Evolutionary conservation across 2,113 vertebrate species (phyloP).

Genomic region (Potamarius usumacintae): DNA sequence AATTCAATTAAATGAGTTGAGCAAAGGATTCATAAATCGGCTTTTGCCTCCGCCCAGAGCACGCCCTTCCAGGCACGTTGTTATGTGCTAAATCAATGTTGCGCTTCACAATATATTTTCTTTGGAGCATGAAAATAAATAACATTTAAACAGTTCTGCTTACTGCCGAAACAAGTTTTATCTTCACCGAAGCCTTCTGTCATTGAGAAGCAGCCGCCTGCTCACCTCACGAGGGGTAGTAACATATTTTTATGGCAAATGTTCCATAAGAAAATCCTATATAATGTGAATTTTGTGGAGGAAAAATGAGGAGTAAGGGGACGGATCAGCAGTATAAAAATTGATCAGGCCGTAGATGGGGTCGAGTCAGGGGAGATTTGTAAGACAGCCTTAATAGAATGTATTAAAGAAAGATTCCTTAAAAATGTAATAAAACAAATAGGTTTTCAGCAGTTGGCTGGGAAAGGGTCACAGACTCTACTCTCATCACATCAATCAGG

Average conservation of each 20-base stretch:
- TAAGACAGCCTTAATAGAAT: slow-evolving; percentile 99
- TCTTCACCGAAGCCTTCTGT: slow-evolving; percentile 88
- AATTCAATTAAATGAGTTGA: slow-evolving; percentile 99
- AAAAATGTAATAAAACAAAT: slow-evolving; percentile 82
- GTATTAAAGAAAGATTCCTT: slow-evolving; percentile 99
- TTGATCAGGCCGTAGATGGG: slow-evolving; percentile 98
- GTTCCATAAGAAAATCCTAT: slow-evolving; percentile 91
- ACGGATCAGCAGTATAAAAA: slow-evolving; percentile 99
- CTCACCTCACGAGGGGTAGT: slow-evolving; percentile 80
- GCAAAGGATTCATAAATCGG: slow-evolving; percentile 99
- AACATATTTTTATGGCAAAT: slow-evolving; percentile 94
- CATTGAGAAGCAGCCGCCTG: slow-evolving; percentile 82
- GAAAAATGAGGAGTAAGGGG: slow-evolving; percentile 92
- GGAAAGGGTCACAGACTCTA: slow-evolving; percentile 54
- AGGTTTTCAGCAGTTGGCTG: slow-evolving; percentile 63
- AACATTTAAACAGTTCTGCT: slow-evolving; percentile 99
- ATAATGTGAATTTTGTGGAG: slow-evolving; percentile 97
- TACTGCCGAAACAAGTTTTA: slow-evolving; percentile 99
- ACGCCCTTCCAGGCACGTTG: slow-evolving; percentile 89
- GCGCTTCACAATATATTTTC: slow-evolving; percentile 99
- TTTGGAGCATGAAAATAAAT: slow-evolving; percentile 99
- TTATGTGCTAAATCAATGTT: slow-evolving; percentile 99
- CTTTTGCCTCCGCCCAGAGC: slow-evolving; percentile 79
- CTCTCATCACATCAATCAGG: slow-evolving; percentile 72
- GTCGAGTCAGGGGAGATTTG: slow-evolving; percentile 95